Evolutionary conservation across 2,113 vertebrate species (phyloP).

Genomic region (Jacana jacana): DNA sequence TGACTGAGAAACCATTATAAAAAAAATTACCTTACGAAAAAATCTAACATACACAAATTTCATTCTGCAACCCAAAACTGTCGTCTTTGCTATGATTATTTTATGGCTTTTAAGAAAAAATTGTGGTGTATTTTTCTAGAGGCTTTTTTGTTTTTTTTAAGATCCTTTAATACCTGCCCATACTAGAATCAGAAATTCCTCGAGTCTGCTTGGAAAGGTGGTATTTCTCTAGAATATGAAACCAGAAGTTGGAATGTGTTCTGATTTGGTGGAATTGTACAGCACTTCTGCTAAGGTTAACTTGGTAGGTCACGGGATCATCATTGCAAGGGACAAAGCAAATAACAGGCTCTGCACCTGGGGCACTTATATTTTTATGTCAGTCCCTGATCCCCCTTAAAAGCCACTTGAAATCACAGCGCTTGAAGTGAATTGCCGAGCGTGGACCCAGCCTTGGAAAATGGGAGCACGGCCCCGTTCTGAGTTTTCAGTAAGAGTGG

Average conservation of each 20-base stretch:
- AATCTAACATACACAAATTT: neutral
- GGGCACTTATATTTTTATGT: neutral
- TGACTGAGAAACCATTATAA: neutral
- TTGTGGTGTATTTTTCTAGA: neutral
- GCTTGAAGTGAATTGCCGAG: neutral
- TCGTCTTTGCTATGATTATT: neutral
- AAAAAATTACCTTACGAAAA: neutral
- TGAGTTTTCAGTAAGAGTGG: neutral
- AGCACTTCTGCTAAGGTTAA: neutral
- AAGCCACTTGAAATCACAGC: neutral
- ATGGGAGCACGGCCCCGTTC: neutral
- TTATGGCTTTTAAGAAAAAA: neutral
- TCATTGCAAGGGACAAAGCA: neutral
- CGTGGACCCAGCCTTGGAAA: neutral
- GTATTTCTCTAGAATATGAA: neutral
- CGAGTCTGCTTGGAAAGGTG: neutral
- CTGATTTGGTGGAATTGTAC: neutral
- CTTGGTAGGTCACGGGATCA: neutral
- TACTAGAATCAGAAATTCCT: neutral
- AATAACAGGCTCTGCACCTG: neutral
- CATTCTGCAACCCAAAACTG: neutral
- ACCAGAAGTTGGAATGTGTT: neutral
- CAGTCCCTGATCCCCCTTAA: neutral
- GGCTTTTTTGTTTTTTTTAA: neutral
- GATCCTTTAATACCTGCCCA: neutral